These are phyloP conservation scores for Asteroscopus sphinx DNA, from an alignment of 2,888 invertebrate genomes.

Conservation along the genomic window DNA sequence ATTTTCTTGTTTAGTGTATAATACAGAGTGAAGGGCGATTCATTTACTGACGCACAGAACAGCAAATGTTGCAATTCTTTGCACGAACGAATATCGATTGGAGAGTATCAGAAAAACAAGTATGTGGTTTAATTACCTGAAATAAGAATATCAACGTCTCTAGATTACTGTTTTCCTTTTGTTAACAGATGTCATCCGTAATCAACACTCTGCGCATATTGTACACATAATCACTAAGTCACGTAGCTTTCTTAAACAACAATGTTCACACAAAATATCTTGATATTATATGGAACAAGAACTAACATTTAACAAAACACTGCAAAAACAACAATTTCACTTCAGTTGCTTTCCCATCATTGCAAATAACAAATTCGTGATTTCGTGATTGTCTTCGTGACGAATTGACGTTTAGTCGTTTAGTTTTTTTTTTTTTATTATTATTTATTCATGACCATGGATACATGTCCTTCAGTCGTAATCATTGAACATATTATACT, in stretches of 20 bases:
- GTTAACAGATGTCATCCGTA: constrained; percentile 87
- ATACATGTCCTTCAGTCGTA: too few relatives aligned
- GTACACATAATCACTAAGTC: constrained; percentile 79
- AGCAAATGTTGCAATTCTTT: constrained; percentile 33
- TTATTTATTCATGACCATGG: too few relatives aligned
- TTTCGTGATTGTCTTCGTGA: constrained; percentile 60
- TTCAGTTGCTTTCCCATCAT: constrained; percentile 67
- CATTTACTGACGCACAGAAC: constrained; percentile 61
- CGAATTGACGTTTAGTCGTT: constrained; percentile 60
- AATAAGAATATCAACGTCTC: constrained; percentile 56
- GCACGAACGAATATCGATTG: constrained; percentile 20
- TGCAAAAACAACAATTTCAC: constrained; percentile 67
- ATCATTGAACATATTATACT: too few relatives aligned
- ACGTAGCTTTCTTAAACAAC: constrained; percentile 73
- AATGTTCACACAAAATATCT: constrained; percentile 65
- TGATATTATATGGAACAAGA: constrained; percentile 62
- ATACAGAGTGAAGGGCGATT: constrained; percentile 77
- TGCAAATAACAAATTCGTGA: constrained; percentile 54
- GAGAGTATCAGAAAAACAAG: constrained; percentile 8
- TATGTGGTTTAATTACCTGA: constrained; percentile 69
- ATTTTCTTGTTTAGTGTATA: constrained; percentile 79
- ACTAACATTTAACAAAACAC: constrained; percentile 65
- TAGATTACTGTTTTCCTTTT: constrained; percentile 81
- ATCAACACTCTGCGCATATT: constrained; percentile 87
- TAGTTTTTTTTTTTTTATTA: constrained; percentile 13